These are phyloP conservation scores for Perizoma flavofasciatum DNA, from an alignment of 2,888 invertebrate species.

Conservation along the genomic window DNA sequence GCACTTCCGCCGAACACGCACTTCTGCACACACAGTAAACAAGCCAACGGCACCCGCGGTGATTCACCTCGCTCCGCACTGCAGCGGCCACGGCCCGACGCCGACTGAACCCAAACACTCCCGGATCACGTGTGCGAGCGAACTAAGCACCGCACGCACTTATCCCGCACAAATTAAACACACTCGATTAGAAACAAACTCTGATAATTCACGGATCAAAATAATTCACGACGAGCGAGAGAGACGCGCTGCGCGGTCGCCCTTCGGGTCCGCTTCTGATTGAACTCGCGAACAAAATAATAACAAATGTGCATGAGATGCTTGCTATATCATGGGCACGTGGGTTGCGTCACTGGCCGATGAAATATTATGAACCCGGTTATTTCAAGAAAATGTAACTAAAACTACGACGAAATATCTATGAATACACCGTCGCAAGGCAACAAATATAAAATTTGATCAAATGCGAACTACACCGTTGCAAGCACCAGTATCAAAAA, in stretches of 20 bases:
- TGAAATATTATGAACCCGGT: constrained; percentile 59
- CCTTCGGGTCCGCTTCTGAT: constrained; percentile 76
- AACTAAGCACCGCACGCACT: constrained; percentile 51
- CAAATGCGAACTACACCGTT: constrained; percentile 73
- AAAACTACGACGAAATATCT: constrained; percentile 62
- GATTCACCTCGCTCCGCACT: constrained; percentile 81
- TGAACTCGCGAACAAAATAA: constrained; percentile 88
- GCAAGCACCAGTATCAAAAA: constrained; percentile 66
- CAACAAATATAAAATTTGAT: constrained; percentile 70
- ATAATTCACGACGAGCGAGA: constrained; percentile 49
- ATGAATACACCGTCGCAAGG: constrained; percentile 61
- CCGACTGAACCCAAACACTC: constrained; percentile 79
- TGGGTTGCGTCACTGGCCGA: constrained; percentile 78
- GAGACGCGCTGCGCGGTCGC: constrained; percentile 70
- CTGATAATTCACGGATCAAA: constrained; percentile 59
- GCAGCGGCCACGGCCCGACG: constrained; percentile 72
- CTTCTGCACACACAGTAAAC: constrained; percentile 81
- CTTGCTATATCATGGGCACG: constrained; percentile 78
- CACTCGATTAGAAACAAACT: constrained; percentile 58
- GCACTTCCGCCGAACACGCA: constrained; percentile 78
- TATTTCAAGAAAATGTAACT: constrained; percentile 51
- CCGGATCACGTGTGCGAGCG: constrained; percentile 73
- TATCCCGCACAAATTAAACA: constrained; percentile 69
- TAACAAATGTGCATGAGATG: constrained; percentile 87
- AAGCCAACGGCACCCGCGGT: constrained; percentile 77